A percentile compares a stretch with the other conserved stretches of the same genome.
Conservation (phyloP, 2,888 invertebrate genomes). For the Phlogophora meticulosa region DNA sequence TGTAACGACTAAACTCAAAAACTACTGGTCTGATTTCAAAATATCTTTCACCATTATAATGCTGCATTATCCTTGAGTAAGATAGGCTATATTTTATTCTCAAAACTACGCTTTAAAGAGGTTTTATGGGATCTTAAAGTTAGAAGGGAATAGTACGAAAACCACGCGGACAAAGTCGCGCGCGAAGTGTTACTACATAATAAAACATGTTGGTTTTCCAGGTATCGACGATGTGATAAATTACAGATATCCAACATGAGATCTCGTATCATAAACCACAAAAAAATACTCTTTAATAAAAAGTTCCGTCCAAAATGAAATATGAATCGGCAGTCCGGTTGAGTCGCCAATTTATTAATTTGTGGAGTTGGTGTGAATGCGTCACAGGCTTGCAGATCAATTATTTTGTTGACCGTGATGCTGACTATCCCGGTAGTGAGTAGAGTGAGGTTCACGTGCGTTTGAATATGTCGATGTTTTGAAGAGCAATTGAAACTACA, state of each 20-base stretch:
- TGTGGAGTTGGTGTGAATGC: conserved; percentile 24
- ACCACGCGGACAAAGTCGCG: too few relatives aligned
- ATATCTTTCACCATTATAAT: too few relatives aligned
- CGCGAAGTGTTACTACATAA: too few relatives aligned
- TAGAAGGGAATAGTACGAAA: too few relatives aligned
- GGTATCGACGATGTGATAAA: not conserved
- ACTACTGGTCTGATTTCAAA: too few relatives aligned
- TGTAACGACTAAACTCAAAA: too few relatives aligned
- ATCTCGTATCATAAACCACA: not conserved
- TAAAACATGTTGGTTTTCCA: not conserved
- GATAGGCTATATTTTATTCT: too few relatives aligned
- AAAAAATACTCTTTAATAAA: not conserved
- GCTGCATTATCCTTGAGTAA: too few relatives aligned
- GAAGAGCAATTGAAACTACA: not conserved
- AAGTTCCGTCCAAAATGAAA: conserved; percentile 1
- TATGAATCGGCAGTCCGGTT: conserved; percentile 3
- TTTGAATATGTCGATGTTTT: conserved; percentile 21
- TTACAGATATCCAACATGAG: not conserved
- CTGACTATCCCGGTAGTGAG: conserved; percentile 11
- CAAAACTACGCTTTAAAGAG: too few relatives aligned
- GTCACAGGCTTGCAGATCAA: conserved; percentile 50
- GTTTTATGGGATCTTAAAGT: too few relatives aligned
- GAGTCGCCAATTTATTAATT: conserved; percentile 49
- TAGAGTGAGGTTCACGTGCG: not conserved
- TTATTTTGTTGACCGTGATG: conserved; percentile 64